Evolutionary conservation across 1,140 invertebrate genomes (phyloP), one percentile per base, ranked within the genome.

Genomic region (Spodoptera frugiperda): DNA sequence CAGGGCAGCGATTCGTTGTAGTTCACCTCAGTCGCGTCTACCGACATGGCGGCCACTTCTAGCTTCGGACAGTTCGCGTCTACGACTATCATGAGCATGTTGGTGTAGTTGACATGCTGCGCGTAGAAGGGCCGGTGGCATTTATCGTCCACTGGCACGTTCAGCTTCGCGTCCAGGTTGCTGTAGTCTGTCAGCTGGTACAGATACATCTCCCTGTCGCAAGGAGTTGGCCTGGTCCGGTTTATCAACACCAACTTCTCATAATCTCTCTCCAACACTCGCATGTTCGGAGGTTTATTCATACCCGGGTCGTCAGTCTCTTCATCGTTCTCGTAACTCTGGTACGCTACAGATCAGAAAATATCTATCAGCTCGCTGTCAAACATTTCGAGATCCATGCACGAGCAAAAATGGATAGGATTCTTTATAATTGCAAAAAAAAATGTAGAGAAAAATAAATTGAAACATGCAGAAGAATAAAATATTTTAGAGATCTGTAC

Each of bases 41-140:
- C 91, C 1, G 94, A 95, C n/a, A 96, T 85, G 14, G 88, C 81
- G 0, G 89, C 81, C 12, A 85, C 87, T n/a, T 94, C 93, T 14
- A 90, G 86, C 51, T 94, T 94, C 0, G 92, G 87, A 84, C 97
- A 97, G 9, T 95, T 85, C 12, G 95, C 96, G 84, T 98, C 96
- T 2, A 98, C 96, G 2, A 98, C 97, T 1, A 98, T 91, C 71
- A 98, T 92, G 4, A 99, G 94, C 94, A 98, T 95, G 88, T 98
- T 98, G 54, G 97, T 98, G 54, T 96, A 95, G 46, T 96, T 96
- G 46, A 98, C 97, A 46, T 96, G 95, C 81, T 98, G 96, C 1
- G 97, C 97, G 73, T 98, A 96, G 93, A 97, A 99, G 15, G 97
- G 96, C 81, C 97, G 79, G 3, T 88, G 83, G 79, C 92, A 94